Conservation (phyloP, 92 coral and sea anemone genomes). For the Isaurus tuberculatus region DNA sequence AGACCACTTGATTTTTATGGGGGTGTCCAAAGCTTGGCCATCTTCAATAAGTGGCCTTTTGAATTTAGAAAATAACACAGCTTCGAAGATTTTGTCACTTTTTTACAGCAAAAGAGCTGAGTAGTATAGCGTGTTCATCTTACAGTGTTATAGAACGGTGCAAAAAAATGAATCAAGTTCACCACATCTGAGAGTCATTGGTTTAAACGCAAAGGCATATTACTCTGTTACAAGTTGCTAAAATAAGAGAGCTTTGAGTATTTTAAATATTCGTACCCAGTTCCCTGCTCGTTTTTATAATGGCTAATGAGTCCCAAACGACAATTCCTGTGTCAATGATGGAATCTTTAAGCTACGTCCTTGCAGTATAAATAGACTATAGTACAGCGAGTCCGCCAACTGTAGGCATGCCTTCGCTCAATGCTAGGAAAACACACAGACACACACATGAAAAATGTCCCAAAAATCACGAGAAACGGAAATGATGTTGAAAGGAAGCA, state of each 20-base stretch:
- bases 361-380: neutral
- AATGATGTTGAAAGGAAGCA: neutral
- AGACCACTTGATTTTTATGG: conserved; percentile 33
- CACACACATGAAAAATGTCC: neutral
- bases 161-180: no score
- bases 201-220: no score
- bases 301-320: no score
- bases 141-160: no score
- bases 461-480: neutral
- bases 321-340: neutral
- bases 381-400: neutral
- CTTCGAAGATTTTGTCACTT: neutral
- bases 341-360: neutral
- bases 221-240: no score
- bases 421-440: no score
- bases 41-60: neutral
- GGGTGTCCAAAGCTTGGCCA: neutral
- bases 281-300: no score
- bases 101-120: neutral
- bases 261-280: no score
- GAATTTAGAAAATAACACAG: neutral
- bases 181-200: no score
- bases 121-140: no score
- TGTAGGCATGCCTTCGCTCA: neutral
- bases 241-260: no score